Evolutionary conservation across 2,113 vertebrate species (phyloP).

Genomic region (Tragelaphus buxtoni): DNA sequence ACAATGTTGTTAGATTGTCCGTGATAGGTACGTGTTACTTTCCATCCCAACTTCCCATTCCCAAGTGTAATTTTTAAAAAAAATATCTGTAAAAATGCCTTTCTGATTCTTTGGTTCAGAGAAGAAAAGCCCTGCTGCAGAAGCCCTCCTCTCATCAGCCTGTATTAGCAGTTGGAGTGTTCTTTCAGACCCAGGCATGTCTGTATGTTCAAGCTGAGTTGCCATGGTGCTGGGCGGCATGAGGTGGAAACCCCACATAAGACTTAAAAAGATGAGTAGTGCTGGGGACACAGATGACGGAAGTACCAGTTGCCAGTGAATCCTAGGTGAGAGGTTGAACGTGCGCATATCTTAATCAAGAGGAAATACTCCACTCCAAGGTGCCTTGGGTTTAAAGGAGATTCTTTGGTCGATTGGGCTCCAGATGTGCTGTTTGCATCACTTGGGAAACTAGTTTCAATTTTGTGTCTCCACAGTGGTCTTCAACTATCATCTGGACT

Average conservation of each 20-base stretch:
- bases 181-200: constrained; percentile 64
- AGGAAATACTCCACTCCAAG: background rate
- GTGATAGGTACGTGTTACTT: constrained; percentile 32
- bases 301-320: background rate
- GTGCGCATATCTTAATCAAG: constrained; percentile 50
- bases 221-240: constrained; percentile 67
- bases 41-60: background rate
- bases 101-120: background rate
- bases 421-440: accelerated
- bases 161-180: constrained; percentile 47
- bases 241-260: constrained; percentile 42
- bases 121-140: background rate
- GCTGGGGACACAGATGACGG: constrained; percentile 51
- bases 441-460: background rate
- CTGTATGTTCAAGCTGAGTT: constrained; percentile 74
- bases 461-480: background rate
- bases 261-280: constrained; percentile 48
- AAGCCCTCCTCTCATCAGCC: background rate
- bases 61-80: background rate
- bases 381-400: constrained; percentile 21
- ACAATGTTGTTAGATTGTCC: background rate
- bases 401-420: constrained; percentile 13
- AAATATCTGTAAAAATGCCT: background rate
- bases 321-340: constrained; percentile 41
- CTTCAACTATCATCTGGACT: background rate